Percentiles rank a stretch among this genome's conserved stretches.
Conservation (phyloP, 1,140 invertebrate species). For the Diploscapter pachys region DNA sequence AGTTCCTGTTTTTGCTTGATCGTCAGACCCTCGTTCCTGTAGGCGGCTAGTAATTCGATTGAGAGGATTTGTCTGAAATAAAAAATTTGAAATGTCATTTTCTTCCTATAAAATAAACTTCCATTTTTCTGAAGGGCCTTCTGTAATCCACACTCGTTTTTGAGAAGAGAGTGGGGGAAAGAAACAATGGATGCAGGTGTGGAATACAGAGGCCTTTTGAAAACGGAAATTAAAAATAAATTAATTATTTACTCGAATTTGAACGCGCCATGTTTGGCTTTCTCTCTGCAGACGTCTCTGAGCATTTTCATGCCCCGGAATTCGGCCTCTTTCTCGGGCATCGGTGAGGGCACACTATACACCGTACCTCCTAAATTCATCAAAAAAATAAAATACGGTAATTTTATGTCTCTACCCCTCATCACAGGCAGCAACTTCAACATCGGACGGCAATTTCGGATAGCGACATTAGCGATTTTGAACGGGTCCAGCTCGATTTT, state of each 20-base stretch:
- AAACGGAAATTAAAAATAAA: background rate
- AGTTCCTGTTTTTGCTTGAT: constrained; percentile 62
- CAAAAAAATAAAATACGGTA: constrained; percentile 20
- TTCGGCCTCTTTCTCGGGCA: constrained; percentile 48
- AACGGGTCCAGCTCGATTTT: constrained; percentile 52
- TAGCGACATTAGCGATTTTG: constrained; percentile 36
- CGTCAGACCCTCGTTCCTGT: constrained; percentile 59
- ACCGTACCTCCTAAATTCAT: constrained; percentile 45
- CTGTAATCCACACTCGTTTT: too few relatives aligned
- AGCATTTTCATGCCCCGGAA: constrained; percentile 58
- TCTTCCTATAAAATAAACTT: too few relatives aligned
- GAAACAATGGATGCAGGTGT: too few relatives aligned
- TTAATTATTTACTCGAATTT: constrained; percentile 27
- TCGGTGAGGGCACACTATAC: constrained; percentile 55
- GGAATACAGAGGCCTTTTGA: too few relatives aligned
- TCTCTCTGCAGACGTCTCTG: constrained; percentile 48
- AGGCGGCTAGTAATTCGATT: constrained; percentile 47
- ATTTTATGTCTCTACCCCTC: constrained; percentile 32
- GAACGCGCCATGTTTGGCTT: constrained; percentile 35
- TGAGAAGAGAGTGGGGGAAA: too few relatives aligned
- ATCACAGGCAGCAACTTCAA: constrained; percentile 53
- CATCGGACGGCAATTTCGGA: constrained; percentile 52
- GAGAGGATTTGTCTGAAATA: constrained; percentile 46
- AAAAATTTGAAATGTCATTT: too few relatives aligned
- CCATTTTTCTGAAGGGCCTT: too few relatives aligned